Evolutionary conservation across 64 coral and sea anemone species (phyloP), one percentile per base, ranked within the genome.

Genomic region (Catalaphyllia jardinei): DNA sequence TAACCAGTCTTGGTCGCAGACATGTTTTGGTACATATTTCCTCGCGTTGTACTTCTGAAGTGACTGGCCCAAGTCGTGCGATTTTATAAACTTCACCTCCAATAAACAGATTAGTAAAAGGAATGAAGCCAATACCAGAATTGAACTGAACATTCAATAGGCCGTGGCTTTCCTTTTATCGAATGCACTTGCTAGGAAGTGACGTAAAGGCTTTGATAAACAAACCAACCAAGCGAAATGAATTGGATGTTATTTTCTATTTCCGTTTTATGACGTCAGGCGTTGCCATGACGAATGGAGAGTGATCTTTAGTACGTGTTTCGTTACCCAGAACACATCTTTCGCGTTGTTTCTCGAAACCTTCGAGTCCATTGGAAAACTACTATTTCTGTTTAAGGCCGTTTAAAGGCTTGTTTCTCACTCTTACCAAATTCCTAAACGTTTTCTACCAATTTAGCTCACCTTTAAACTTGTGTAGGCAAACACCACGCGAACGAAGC

Each of bases 1-100:
- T 87, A 93, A 65, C 91, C 95, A 46, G 83, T 90, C 78, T 94
- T 97, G 2, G 91, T 88, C 57, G 90, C 84, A 42, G 89, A 80
- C 88, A 90, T 94, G 71, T 75, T 97, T 50, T 39, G 31, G 38
- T 85, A 71, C 81, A 85, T 85, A 71, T 50, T 85, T 85, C 39
- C 63, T 85, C 4, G 38, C 27, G 20, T 85, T 50, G 4, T 14
- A 1, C 64, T 50, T 31, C 12, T 52, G 22, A 71, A 85, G 62
- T 69, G 62, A 71, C 62, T 25, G 24, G 33, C 19, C 27, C 20
- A n/a, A 28, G 22, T 85, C 42, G 61, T 69, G 11, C 62, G 62
- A 85, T 71, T 85, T 71, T 71, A 50, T 49, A 71, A 71, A 35
- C 18, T 71, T 35, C 31, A 11, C 24, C 24, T 25, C 2, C 25